A percentile compares a stretch with the other conserved stretches of the same genome.
Conservation (phyloP, 2,888 invertebrate species). For the Amiota mariae region DNA sequence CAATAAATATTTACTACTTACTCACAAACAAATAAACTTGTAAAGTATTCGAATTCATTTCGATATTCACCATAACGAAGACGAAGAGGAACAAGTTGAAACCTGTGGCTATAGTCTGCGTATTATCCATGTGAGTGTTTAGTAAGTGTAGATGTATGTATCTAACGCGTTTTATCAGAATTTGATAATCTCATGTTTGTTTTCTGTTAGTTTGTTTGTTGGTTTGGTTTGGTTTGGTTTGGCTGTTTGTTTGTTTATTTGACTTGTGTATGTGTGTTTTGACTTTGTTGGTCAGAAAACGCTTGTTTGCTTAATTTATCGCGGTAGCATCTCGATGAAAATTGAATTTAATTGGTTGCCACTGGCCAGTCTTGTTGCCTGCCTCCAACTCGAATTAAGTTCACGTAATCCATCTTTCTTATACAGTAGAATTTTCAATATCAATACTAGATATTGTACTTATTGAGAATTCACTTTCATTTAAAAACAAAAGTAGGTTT, state of each 20-base stretch:
- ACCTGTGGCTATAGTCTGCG: slow-evolving; percentile 34
- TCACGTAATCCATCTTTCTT: not conserved
- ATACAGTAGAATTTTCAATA: not conserved
- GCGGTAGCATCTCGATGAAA: slow-evolving; percentile 64
- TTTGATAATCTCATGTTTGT: slow-evolving; percentile 60
- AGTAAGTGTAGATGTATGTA: slow-evolving; percentile 27
- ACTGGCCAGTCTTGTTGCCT: slow-evolving; percentile 42
- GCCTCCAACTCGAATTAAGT: not conserved
- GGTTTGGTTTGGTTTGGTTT: slow-evolving; percentile 27
- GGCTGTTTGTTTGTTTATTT: slow-evolving; percentile 34
- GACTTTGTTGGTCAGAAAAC: slow-evolving; percentile 42
- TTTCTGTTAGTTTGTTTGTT: slow-evolving; percentile 45
- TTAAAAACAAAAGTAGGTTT: slow-evolving; percentile 22
- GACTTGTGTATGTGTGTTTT: slow-evolving; percentile 23
- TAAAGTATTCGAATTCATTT: slow-evolving; percentile 54
- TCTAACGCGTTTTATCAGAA: slow-evolving; percentile 53
- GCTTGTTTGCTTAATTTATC: slow-evolving; percentile 65
- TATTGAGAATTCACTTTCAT: not conserved
- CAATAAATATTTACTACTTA: slow-evolving; percentile 68
- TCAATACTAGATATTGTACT: not conserved
- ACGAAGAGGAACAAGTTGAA: slow-evolving; percentile 42
- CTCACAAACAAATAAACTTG: slow-evolving; percentile 65
- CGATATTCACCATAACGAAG: slow-evolving; percentile 25
- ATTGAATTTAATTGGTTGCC: slow-evolving; percentile 69
- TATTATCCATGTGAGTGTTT: slow-evolving; percentile 8